Evolutionary conservation across 2,113 vertebrate species (phyloP).

Genomic region (Gyps fulvus): DNA sequence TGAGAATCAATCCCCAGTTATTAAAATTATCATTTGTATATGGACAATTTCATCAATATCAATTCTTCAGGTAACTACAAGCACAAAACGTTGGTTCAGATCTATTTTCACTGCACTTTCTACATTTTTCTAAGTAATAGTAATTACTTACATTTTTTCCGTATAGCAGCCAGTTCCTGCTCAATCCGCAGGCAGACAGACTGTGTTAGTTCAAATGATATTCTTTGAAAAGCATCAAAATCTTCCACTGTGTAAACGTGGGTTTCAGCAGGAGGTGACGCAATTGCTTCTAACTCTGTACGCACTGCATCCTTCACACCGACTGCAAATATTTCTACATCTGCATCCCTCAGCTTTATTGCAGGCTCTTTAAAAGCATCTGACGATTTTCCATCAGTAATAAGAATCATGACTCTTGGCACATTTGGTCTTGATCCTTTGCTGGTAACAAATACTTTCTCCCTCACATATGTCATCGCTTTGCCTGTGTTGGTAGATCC

Average conservation of each 20-base stretch:
- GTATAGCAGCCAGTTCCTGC: conserved; percentile 87
- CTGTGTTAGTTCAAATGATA: conserved; percentile 94
- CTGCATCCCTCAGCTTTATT: conserved; percentile 81
- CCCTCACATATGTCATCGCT: conserved; percentile 94
- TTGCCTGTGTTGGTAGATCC: conserved; percentile 97
- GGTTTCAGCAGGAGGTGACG: conserved; percentile 85
- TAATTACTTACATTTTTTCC: conserved; percentile 84
- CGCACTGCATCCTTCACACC: conserved; percentile 96
- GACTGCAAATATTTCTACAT: conserved; percentile 97
- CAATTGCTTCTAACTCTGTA: conserved; percentile 93
- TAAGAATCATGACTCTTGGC: conserved; percentile 93
- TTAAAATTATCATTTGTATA: background rate
- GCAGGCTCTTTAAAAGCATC: conserved; percentile 94
- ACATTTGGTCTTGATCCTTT: conserved; percentile 88
- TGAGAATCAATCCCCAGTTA: background rate
- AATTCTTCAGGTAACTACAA: background rate
- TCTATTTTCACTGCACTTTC: background rate
- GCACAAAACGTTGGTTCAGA: background rate
- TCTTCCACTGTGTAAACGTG: conserved; percentile 98
- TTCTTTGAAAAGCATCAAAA: conserved; percentile 96
- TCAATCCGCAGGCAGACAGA: conserved; percentile 95
- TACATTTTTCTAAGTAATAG: background rate
- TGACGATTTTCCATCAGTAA: conserved; percentile 98
- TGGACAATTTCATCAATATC: background rate
- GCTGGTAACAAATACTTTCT: conserved; percentile 84